These are phyloP conservation scores for Copidosoma floridanum DNA, from an alignment of 1,140 invertebrate species.

Conservation along the genomic window DNA sequence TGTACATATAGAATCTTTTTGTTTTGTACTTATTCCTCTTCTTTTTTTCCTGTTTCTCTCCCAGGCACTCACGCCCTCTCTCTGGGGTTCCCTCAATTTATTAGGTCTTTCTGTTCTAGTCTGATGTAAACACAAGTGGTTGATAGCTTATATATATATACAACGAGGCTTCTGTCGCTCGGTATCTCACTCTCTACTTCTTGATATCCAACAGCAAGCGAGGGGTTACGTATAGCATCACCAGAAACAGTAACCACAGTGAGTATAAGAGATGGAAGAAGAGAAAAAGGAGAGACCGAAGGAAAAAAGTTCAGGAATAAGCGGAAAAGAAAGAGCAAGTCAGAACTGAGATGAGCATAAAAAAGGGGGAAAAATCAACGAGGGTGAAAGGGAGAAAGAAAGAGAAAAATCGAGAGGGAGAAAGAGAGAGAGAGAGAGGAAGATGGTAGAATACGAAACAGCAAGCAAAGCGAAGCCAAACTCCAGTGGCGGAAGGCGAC, in stretches of 20 bases:
- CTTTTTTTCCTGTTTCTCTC: neutral
- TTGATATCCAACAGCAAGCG: no score
- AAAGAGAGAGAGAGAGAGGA: slow-evolving; percentile 21
- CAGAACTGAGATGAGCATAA: no score
- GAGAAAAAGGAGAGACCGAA: slow-evolving; percentile 20
- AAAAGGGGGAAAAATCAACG: neutral
- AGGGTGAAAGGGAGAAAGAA: neutral
- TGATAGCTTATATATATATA: no score
- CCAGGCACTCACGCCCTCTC: neutral
- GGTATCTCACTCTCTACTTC: neutral
- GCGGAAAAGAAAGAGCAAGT: neutral
- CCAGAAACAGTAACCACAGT: no score
- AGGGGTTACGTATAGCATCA: no score
- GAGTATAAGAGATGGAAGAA: slow-evolving; percentile 25
- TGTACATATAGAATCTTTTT: no score
- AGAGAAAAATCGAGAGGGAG: neutral
- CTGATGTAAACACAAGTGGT: slow-evolving; percentile 51
- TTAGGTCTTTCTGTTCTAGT: no score
- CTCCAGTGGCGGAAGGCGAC: slow-evolving; percentile 39
- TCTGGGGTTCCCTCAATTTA: slow-evolving; percentile 21
- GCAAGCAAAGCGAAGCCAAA: slow-evolving; percentile 27
- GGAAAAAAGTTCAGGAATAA: neutral
- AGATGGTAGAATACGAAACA: slow-evolving; percentile 24
- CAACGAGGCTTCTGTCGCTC: no score
- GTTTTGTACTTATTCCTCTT: neutral